Evolutionary conservation across 2,888 invertebrate genomes (phyloP).

Genomic region (Aleiodes leptofemur): DNA sequence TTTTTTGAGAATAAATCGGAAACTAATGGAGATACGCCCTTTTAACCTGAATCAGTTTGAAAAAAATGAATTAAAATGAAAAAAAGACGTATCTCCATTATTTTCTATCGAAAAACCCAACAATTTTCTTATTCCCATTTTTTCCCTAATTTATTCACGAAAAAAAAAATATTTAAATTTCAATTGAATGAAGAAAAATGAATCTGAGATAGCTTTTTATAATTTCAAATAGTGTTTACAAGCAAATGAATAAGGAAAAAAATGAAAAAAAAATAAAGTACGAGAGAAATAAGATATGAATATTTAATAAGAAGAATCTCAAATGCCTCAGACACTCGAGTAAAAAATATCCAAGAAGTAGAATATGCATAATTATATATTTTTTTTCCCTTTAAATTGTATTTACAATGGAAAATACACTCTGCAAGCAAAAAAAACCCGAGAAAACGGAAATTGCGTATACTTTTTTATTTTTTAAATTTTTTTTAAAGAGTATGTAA

Average conservation of each 20-base stretch:
- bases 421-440: slow-evolving; percentile 13
- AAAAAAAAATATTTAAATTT: neutral
- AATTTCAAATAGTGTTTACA: neutral
- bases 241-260: neutral
- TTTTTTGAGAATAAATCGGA: too few species aligned
- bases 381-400: neutral
- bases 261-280: neutral
- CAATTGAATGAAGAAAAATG: neutral
- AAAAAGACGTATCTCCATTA: too few species aligned
- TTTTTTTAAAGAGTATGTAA: slow-evolving; percentile 6
- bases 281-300: slow-evolving; percentile 26
- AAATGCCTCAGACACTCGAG: slow-evolving; percentile 7
- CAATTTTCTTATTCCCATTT: neutral
- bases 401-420: neutral
- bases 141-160: too few species aligned
- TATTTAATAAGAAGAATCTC: slow-evolving; percentile 4
- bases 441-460: slow-evolving; percentile 12
- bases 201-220: neutral
- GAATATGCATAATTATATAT: neutral
- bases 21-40: too few species aligned
- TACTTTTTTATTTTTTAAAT: too few species aligned
- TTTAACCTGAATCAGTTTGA: too few species aligned
- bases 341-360: neutral
- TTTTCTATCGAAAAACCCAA: neutral
- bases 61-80: too few species aligned